A percentile compares a stretch with the other conserved stretches of the same genome.
Evolutionary conservation across 2,888 invertebrate species (phyloP).

Genomic region (Alviniconcha strummeri): DNA sequence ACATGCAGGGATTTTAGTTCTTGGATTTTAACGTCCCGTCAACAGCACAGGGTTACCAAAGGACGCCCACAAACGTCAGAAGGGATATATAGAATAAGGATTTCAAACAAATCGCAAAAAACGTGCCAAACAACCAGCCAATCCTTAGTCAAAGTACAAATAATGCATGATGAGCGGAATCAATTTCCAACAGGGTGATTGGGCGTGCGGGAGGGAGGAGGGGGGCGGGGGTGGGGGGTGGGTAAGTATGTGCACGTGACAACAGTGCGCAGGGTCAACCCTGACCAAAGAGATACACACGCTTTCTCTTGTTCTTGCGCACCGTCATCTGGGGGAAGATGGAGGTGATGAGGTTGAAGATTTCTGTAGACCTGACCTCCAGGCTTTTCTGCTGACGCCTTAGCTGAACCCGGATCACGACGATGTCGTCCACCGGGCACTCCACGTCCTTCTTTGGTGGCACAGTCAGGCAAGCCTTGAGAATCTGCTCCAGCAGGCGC

Average conservation of each 20-base stretch:
- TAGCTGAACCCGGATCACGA: conserved; percentile 10
- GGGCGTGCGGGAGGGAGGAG: too few relatives aligned
- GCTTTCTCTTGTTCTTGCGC: conserved; percentile 20
- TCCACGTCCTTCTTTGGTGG: neutral
- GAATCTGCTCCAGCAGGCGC: conserved; percentile 2
- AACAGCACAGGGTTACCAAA: too few relatives aligned
- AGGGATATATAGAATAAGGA: too few relatives aligned
- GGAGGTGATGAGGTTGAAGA: neutral
- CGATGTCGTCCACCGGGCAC: conserved; percentile 2
- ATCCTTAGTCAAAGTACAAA: neutral
- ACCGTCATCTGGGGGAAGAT: neutral
- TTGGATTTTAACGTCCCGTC: neutral
- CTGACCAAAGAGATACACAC: conserved; percentile 23
- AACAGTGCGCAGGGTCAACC: too few relatives aligned
- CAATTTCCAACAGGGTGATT: too few relatives aligned
- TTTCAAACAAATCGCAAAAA: neutral
- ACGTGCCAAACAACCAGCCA: neutral
- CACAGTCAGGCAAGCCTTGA: conserved; percentile 11
- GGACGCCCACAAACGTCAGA: too few relatives aligned
- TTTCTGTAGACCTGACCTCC: neutral
- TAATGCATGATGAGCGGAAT: too few relatives aligned
- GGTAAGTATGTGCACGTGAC: too few relatives aligned
- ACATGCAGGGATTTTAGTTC: neutral
- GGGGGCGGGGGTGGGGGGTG: too few relatives aligned
- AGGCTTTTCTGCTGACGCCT: neutral